These are phyloP conservation scores for Zeus faber DNA, from an alignment of 2,113 vertebrate species.

Conservation along the genomic window DNA sequence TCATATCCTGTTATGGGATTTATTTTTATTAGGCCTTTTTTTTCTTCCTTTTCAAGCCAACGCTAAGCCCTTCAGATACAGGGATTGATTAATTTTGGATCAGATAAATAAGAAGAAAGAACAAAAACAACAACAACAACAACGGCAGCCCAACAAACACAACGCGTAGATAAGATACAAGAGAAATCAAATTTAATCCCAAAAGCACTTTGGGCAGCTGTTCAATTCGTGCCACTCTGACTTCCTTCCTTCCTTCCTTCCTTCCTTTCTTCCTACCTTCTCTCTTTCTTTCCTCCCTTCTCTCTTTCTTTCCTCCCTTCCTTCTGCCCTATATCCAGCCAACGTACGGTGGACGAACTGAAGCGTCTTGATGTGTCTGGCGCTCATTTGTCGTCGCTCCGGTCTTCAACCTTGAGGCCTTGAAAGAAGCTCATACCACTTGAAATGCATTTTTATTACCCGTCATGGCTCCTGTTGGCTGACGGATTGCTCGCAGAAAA, in stretches of 20 bases:
- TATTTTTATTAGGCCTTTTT: conserved; percentile 59
- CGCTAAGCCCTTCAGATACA: conserved; percentile 58
- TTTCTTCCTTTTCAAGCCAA: conserved; percentile 42
- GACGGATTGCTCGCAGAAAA: no score
- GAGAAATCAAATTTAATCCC: conserved; percentile 71
- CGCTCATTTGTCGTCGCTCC: no score
- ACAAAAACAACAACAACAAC: no score
- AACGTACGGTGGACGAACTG: no score
- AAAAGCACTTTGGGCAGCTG: conserved; percentile 45
- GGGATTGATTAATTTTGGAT: conserved; percentile 58
- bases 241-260: conserved; percentile 12
- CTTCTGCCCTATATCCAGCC: no score
- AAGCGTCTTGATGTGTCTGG: no score
- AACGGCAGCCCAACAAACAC: conserved; percentile 36
- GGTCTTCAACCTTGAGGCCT: no score
- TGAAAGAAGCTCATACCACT: no score
- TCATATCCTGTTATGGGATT: conserved; percentile 64
- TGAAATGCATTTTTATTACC: no score
- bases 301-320: no score
- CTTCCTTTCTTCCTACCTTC: conserved; percentile 10
- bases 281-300: conserved; percentile 1
- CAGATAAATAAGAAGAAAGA: conserved; percentile 38
- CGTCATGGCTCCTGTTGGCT: no score
- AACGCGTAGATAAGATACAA: conserved; percentile 52
- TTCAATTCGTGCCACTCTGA: conserved; percentile 22